Conservation (phyloP, 30 jellyfish, hydroid and myxozoan species). For the Mastigias papua region DNA sequence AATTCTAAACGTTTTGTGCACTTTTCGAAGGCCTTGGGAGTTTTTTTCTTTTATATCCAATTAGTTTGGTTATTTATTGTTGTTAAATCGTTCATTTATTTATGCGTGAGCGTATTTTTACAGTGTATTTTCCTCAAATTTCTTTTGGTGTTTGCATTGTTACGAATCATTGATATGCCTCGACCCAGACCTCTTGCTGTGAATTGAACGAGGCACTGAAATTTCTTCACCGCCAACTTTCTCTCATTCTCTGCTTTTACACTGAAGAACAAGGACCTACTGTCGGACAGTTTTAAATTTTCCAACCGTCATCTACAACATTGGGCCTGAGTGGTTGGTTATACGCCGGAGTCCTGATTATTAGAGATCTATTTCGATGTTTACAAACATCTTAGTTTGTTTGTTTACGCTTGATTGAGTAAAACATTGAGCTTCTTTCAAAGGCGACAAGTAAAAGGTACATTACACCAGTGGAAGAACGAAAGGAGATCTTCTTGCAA, state of each 20-base stretch:
- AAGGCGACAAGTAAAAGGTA: neutral
- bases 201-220: conserved; percentile 15
- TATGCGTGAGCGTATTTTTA: neutral
- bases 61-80: too few species aligned
- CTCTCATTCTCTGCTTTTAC: neutral
- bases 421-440: neutral
- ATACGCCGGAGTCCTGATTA: neutral
- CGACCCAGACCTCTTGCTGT: conserved; percentile 55
- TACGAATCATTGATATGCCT: conserved; percentile 7
- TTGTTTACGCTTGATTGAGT: neutral
- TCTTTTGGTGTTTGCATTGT: conserved; percentile 60
- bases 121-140: neutral
- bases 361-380: neutral
- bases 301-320: neutral
- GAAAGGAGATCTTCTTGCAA: neutral
- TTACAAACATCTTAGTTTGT: neutral
- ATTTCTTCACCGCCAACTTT: neutral
- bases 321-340: neutral
- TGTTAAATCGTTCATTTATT: neutral
- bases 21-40: too few species aligned
- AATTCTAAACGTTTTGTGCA: too few species aligned
- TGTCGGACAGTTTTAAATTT: neutral
- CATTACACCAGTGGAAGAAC: neutral
- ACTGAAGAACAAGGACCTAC: neutral
- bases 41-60: too few species aligned